A percentile compares a stretch with the other conserved stretches of the same genome.
Evolutionary conservation across 2,888 invertebrate species (phyloP).

Genomic region (Epirrhoe tristata): DNA sequence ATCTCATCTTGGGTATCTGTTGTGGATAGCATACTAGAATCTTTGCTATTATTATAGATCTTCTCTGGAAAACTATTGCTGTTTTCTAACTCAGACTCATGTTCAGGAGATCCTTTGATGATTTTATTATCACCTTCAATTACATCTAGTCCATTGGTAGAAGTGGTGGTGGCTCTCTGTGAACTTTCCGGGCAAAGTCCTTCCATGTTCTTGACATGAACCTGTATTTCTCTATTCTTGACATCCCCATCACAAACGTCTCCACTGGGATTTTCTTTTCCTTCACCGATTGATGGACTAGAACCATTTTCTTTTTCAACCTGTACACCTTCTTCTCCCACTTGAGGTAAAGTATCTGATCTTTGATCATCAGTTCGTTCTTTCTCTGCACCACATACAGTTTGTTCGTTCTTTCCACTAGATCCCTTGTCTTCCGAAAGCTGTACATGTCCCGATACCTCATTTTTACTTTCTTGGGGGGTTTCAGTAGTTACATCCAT

Average conservation of each 20-base stretch:
- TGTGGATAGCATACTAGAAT: slow-evolving; percentile 32
- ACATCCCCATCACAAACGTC: slow-evolving; percentile 4
- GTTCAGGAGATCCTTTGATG: slow-evolving; percentile 14
- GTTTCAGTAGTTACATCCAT: slow-evolving; percentile 70
- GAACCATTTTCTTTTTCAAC: background rate
- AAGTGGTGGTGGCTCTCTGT: slow-evolving; percentile 4
- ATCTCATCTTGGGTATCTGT: slow-evolving; percentile 31
- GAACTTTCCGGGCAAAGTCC: slow-evolving; percentile 4
- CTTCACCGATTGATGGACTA: slow-evolving; percentile 3
- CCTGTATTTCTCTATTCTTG: slow-evolving; percentile 5
- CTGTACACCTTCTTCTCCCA: slow-evolving; percentile 6
- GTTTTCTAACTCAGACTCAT: slow-evolving; percentile 28
- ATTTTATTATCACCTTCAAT: slow-evolving; percentile 7
- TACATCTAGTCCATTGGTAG: slow-evolving; percentile 19
- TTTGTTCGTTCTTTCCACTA: slow-evolving; percentile 6
- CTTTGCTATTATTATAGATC: slow-evolving; percentile 26
- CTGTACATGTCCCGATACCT: slow-evolving; percentile 3
- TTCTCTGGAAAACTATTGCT: slow-evolving; percentile 27
- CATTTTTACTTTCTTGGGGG: slow-evolving; percentile 36
- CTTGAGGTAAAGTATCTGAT: slow-evolving; percentile 13
- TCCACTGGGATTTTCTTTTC: slow-evolving; percentile 1
- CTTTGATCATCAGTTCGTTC: slow-evolving; percentile 13
- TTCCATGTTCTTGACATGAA: slow-evolving; percentile 10
- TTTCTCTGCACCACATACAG: slow-evolving; percentile 1
- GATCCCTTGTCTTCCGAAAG: background rate